These are phyloP conservation scores for Myotis myotis DNA, from an alignment of 2,797 vertebrate species.

Conservation along the genomic window DNA sequence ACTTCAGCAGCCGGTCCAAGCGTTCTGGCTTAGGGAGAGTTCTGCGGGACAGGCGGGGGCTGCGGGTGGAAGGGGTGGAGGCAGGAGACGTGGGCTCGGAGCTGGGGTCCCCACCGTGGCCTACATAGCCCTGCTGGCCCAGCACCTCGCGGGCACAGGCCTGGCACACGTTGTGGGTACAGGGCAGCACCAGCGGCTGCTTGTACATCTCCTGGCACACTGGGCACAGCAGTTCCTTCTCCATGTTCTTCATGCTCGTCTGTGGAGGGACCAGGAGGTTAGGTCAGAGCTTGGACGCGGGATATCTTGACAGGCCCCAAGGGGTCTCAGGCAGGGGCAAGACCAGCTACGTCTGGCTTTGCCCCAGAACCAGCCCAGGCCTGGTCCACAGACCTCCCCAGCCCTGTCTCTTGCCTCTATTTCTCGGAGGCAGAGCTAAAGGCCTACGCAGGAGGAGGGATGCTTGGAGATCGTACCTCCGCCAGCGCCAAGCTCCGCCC, in stretches of 20 bases:
- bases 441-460: neutral
- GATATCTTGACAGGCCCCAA: neutral
- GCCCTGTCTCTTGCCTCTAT: neutral
- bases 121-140: slow-evolving; percentile 92
- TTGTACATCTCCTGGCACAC: slow-evolving; percentile 97
- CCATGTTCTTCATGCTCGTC: slow-evolving; percentile 99
- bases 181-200: slow-evolving; percentile 95
- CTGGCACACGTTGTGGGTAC: slow-evolving; percentile 95
- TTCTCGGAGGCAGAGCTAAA: neutral
- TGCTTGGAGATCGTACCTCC: neutral
- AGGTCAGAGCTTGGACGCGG: slow-evolving; percentile 28
- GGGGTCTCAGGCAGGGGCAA: neutral
- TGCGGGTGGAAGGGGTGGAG: slow-evolving; percentile 92
- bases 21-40: slow-evolving; percentile 91
- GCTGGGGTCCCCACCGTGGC: slow-evolving; percentile 87
- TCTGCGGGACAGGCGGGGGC: slow-evolving; percentile 91
- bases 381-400: neutral
- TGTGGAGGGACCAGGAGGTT: slow-evolving; percentile 76
- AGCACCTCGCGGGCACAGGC: slow-evolving; percentile 95
- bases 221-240: slow-evolving; percentile 93
- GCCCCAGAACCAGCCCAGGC: neutral
- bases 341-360: neutral
- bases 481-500: slow-evolving; percentile 5
- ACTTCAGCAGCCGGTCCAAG: slow-evolving; percentile 92
- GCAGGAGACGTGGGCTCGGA: slow-evolving; percentile 94